phyloP scores from a whole-genome alignment of 2,888 invertebrate genomes.

The Cerastis rubricosa region DNA sequence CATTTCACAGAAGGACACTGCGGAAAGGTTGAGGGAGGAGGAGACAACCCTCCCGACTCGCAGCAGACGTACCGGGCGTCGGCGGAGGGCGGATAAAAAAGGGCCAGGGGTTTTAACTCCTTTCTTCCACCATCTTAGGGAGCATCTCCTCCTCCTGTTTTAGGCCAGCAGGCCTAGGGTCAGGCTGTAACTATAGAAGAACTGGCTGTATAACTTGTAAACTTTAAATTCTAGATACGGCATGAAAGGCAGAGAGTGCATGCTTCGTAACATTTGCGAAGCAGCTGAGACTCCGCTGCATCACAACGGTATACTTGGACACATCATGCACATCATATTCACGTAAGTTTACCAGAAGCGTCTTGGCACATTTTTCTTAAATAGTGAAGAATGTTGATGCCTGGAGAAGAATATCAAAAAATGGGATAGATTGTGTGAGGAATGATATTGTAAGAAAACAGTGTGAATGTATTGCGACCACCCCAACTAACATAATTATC shows the following conservation, averaged over 20 bases:
- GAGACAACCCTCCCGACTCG: too few relatives aligned
- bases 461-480: background rate
- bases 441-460: background rate
- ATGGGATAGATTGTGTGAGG: background rate
- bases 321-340: conserved; percentile 93
- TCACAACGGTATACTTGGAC: conserved; percentile 92
- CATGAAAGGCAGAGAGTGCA: conserved; percentile 92
- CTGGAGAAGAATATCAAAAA: background rate
- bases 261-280: conserved; percentile 93
- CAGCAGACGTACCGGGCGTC: too few relatives aligned
- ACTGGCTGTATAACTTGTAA: background rate
- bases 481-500: background rate
- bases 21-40: too few relatives aligned
- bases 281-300: conserved; percentile 92
- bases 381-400: background rate
- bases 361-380: background rate
- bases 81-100: background rate
- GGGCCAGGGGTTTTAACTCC: background rate
- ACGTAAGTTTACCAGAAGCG: conserved; percentile 89
- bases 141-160: background rate
- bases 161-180: too few relatives aligned
- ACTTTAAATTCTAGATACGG: conserved; percentile 85
- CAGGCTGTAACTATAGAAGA: background rate
- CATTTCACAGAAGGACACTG: too few relatives aligned
- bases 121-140: background rate